These are phyloP conservation scores for Nemapogon koenigi DNA, from an alignment of 2,888 invertebrate genomes.

Conservation along the genomic window DNA sequence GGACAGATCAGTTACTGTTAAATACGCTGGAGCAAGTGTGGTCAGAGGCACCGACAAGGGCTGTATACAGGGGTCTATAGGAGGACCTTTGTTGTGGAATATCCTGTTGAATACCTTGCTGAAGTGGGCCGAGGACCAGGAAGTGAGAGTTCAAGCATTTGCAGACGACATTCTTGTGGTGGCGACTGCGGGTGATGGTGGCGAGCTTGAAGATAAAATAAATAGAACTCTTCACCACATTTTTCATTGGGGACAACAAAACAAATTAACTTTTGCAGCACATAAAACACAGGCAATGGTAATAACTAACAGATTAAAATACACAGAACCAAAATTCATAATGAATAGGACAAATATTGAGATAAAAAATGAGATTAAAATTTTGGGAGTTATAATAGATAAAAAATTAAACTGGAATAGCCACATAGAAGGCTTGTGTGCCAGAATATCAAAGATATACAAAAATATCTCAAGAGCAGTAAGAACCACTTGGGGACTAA, in stretches of 20 bases:
- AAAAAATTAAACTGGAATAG: conserved; percentile 7
- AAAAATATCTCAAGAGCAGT: conserved; percentile 8
- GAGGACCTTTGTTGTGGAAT: conserved; percentile 4
- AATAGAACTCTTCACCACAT: neutral
- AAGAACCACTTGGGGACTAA: conserved; percentile 8
- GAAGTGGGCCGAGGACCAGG: neutral
- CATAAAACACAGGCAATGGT: conserved; percentile 9
- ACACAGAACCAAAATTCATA: neutral
- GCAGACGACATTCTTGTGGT: conserved; percentile 1
- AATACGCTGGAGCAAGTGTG: neutral
- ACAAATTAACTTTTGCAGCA: conserved; percentile 2
- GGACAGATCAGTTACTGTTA: neutral
- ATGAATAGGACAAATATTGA: conserved; percentile 7
- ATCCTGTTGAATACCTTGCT: neutral
- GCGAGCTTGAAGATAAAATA: conserved; percentile 5
- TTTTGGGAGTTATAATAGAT: conserved; percentile 15
- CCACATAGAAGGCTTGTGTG: conserved; percentile 5
- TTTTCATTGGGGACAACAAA: neutral
- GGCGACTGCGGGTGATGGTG: conserved; percentile 6
- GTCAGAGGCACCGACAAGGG: conserved; percentile 1
- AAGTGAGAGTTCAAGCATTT: neutral
- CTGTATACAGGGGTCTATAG: too few species aligned
- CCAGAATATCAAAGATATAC: neutral
- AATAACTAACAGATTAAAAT: conserved; percentile 7
- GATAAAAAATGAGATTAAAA: conserved; percentile 10